A percentile compares a stretch with the other conserved stretches of the same genome.
Evolutionary conservation across 2,888 invertebrate species (phyloP).

Genomic region (Imbricaverruca yamaguchii): DNA sequence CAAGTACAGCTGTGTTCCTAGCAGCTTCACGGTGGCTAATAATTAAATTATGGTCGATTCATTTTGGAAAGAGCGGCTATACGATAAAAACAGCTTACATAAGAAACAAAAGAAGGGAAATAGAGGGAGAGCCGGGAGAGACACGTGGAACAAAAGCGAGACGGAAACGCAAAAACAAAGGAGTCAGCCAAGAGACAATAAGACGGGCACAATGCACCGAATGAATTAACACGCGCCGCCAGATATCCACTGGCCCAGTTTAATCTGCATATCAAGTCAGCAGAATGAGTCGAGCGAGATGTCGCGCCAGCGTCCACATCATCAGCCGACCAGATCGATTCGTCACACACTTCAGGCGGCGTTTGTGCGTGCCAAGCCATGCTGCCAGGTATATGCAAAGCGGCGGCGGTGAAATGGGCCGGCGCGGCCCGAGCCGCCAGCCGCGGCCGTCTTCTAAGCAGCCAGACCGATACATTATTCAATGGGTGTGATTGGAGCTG

Average conservation of each 20-base stretch:
- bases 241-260: neutral
- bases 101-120: slow-evolving; percentile 2
- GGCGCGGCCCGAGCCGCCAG: neutral
- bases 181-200: slow-evolving; percentile 19
- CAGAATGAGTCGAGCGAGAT: neutral
- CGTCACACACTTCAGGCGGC: neutral
- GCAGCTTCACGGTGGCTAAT: neutral
- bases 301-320: neutral
- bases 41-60: slow-evolving; percentile 18
- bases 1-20: neutral
- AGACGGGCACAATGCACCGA: slow-evolving; percentile 1
- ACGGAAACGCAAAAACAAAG: slow-evolving; percentile 17
- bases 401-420: neutral
- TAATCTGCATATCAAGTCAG: slow-evolving; percentile 7
- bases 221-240: slow-evolving; percentile 8
- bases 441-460: neutral
- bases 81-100: slow-evolving; percentile 19
- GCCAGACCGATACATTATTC: neutral
- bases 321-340: neutral
- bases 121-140: neutral
- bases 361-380: neutral
- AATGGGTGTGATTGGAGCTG: neutral
- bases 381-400: slow-evolving; percentile 2
- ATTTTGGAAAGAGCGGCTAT: neutral
- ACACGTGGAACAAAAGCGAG: neutral